A percentile compares a stretch with the other conserved stretches of the same genome.
Evolutionary conservation across 1,140 invertebrate genomes (phyloP).

Genomic region (Zaprionus ghesquierei): DNA sequence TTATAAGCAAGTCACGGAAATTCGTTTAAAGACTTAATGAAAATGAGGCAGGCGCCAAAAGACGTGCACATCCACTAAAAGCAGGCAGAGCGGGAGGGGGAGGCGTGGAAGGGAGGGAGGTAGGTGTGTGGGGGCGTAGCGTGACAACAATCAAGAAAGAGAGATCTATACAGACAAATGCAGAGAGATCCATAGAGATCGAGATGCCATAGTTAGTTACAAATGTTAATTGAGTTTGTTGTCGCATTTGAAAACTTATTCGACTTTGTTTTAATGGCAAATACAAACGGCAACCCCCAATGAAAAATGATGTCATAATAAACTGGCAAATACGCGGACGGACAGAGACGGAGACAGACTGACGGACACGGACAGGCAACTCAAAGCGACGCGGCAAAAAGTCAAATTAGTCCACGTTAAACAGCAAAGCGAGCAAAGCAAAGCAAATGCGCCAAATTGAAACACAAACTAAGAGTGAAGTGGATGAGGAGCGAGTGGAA

Average conservation of each 20-base stretch:
- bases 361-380: neutral
- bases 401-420: constrained; percentile 37
- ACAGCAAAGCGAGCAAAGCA: constrained; percentile 59
- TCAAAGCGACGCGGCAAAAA: constrained; percentile 27
- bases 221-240: constrained; percentile 39
- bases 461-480: constrained; percentile 42
- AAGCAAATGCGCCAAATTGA: constrained; percentile 71
- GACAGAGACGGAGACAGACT: neutral
- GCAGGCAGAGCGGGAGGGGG: neutral
- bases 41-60: constrained; percentile 58
- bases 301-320: constrained; percentile 69
- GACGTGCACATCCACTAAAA: constrained; percentile 38
- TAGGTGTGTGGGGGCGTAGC: neutral
- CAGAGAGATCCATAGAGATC: neutral
- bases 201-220: neutral
- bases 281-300: constrained; percentile 24
- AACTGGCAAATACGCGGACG: constrained; percentile 27
- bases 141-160: constrained; percentile 23
- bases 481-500: constrained; percentile 22
- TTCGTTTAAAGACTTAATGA: constrained; percentile 67
- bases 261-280: constrained; percentile 46
- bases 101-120: neutral
- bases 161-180: too few relatives aligned
- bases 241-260: neutral
- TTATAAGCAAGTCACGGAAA: constrained; percentile 76